These are phyloP conservation scores for Channallabes apus DNA, from an alignment of 2,797 vertebrate species.

Conservation along the genomic window DNA sequence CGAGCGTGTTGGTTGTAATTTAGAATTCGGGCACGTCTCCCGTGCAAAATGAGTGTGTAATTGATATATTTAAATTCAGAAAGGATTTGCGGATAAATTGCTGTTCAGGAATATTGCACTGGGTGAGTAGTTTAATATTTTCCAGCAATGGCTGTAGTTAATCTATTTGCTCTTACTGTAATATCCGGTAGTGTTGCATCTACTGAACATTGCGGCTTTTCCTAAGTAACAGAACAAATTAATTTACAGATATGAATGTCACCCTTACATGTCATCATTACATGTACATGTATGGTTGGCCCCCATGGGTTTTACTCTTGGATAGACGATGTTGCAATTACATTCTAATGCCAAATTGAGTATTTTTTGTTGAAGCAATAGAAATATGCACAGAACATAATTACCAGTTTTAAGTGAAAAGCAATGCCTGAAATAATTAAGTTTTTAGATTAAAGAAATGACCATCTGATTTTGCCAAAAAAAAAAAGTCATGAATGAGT, in stretches of 20 bases:
- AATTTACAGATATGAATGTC: constrained; percentile 25
- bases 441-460: neutral
- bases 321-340: neutral
- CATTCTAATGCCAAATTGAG: neutral
- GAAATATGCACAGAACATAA: neutral
- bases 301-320: neutral
- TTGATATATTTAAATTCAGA: constrained; percentile 33
- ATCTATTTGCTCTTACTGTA: neutral
- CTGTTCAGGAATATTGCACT: constrained; percentile 7
- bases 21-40: constrained; percentile 11
- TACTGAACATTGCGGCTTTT: constrained; percentile 21
- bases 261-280: too few species aligned
- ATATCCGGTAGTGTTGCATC: constrained; percentile 10
- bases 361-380: neutral
- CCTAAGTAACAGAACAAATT: constrained; percentile 27
- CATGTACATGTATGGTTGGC: neutral
- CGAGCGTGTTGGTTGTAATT: constrained; percentile 9
- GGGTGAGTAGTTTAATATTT: constrained; percentile 27
- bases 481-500: neutral
- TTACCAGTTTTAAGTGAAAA: neutral
- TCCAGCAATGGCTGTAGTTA: constrained; percentile 14
- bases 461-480: neutral
- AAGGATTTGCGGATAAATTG: constrained; percentile 2
- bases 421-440: neutral
- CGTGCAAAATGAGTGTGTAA: constrained; percentile 12